Conservation (phyloP, 2,113 vertebrate genomes). For the Cranoglanis bouderius region DNA sequence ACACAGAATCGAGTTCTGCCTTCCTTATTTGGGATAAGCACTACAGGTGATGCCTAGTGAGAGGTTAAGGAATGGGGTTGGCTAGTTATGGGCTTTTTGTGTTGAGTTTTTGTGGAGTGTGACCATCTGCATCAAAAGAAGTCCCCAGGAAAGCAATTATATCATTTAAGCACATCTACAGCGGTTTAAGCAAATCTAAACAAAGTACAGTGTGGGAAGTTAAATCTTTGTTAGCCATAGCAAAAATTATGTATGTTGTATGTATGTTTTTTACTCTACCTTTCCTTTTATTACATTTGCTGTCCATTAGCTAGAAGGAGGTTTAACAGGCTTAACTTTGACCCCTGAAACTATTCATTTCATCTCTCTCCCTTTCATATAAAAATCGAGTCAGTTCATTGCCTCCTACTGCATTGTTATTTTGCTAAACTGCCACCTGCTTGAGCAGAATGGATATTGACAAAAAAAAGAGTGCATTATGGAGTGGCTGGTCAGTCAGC, state of each 20-base stretch:
- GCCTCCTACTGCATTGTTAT: neutral
- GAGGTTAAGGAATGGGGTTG: no score
- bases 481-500: slow-evolving; percentile 56
- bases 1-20: no score
- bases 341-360: neutral
- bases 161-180: no score
- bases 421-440: neutral
- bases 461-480: slow-evolving; percentile 48
- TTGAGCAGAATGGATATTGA: slow-evolving; percentile 26
- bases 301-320: neutral
- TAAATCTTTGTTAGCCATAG: no score
- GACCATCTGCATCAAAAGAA: no score
- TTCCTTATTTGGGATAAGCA: no score
- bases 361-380: neutral
- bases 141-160: no score
- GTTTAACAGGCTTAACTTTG: neutral
- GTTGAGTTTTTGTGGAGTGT: no score
- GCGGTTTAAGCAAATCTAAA: no score
- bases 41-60: no score
- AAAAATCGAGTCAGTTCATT: neutral
- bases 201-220: no score
- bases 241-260: neutral
- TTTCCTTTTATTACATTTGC: neutral
- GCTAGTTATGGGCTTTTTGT: no score
- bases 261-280: neutral